phyloP scores from a whole-genome alignment of 2,888 invertebrate species.

The Ochropacha duplaris region DNA sequence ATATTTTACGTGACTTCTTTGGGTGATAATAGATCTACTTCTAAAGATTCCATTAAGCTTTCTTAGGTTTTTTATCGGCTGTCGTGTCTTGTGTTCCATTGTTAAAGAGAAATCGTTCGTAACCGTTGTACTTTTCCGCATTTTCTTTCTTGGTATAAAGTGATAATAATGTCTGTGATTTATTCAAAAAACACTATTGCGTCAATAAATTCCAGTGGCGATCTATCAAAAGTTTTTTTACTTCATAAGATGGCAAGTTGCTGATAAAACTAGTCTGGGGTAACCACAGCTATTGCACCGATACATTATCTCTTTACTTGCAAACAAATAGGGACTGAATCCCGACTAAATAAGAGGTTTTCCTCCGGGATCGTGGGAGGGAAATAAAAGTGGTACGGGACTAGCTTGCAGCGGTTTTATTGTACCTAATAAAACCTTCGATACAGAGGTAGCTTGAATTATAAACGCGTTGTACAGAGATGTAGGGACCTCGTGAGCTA shows the following conservation, averaged over 20 bases:
- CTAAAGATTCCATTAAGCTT: constrained; percentile 64
- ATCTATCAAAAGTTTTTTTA: constrained; percentile 14
- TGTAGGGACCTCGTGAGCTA: constrained; percentile 21
- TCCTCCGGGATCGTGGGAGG: constrained; percentile 31
- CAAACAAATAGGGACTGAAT: constrained; percentile 53
- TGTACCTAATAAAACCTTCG: constrained; percentile 56
- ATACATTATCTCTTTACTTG: constrained; percentile 39
- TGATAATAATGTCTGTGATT: constrained; percentile 10
- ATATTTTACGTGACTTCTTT: constrained; percentile 78
- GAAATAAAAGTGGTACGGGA: constrained; percentile 49
- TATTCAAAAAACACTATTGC: constrained; percentile 13
- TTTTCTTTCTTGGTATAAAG: constrained; percentile 49
- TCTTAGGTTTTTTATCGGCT: constrained; percentile 46
- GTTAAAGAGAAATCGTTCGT: constrained; percentile 67
- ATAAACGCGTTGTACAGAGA: constrained; percentile 40
- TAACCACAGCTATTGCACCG: constrained; percentile 28
- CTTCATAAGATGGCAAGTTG: constrained; percentile 12
- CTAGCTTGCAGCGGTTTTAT: constrained; percentile 37
- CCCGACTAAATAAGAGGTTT: constrained; percentile 50
- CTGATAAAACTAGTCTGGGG: constrained; percentile 33
- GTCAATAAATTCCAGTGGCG: constrained; percentile 15
- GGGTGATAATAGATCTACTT: constrained; percentile 56
- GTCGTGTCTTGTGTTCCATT: constrained; percentile 54
- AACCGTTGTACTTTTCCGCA: constrained; percentile 67
- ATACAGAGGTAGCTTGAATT: constrained; percentile 46